Conservation (phyloP, 1,140 invertebrate species). For the Drosophila athabasca region DNA sequence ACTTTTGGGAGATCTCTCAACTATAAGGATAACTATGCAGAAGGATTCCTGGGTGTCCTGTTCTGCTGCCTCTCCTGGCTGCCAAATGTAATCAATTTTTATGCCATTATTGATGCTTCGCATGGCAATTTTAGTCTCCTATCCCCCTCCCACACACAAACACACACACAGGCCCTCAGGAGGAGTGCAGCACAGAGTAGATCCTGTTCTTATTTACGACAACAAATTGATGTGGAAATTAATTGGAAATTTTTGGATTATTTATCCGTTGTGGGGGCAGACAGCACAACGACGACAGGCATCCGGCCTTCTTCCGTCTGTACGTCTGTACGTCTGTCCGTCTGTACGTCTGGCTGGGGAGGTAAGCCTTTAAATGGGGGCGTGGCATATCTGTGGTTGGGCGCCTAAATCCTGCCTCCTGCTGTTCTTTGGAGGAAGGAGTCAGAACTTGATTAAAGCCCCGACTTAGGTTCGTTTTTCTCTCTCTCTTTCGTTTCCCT, state of each 20-base stretch:
- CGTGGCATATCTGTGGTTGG: constrained; percentile 63
- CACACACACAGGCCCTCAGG: no score
- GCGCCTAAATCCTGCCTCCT: constrained; percentile 43
- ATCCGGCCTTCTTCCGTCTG: neutral
- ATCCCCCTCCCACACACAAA: constrained; percentile 4
- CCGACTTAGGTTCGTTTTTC: constrained; percentile 12
- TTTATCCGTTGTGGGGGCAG: constrained; percentile 9
- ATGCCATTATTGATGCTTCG: constrained; percentile 79
- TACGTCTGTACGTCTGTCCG: constrained; percentile 4
- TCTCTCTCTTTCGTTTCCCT: neutral
- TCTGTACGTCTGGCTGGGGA: constrained; percentile 15
- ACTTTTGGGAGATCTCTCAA: constrained; percentile 45
- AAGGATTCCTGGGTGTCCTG: constrained; percentile 20
- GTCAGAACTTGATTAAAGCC: neutral
- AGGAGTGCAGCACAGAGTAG: no score
- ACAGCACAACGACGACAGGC: constrained; percentile 10
- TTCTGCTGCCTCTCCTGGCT: neutral
- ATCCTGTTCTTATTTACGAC: constrained; percentile 51
- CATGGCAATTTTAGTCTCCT: constrained; percentile 51
- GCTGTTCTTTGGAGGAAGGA: constrained; percentile 1
- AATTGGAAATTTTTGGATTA: constrained; percentile 73
- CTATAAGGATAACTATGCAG: constrained; percentile 46
- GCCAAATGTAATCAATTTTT: constrained; percentile 80
- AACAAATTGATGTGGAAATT: constrained; percentile 69
- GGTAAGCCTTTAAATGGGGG: constrained; percentile 64